phyloP scores from a whole-genome alignment of 2,888 invertebrate genomes.

The Lasioglossum morio region DNA sequence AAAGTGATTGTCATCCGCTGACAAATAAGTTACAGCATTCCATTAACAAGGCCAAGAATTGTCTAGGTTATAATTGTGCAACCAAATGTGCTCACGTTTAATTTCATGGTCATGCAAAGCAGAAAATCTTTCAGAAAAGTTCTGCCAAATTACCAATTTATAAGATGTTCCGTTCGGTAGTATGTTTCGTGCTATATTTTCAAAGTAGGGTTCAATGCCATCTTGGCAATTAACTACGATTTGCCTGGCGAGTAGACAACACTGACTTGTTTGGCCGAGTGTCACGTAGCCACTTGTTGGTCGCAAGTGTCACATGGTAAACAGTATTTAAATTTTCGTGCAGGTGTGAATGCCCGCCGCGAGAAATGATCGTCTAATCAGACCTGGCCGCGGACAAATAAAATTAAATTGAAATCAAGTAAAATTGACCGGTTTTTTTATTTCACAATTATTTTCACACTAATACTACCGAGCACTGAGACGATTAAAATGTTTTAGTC shows the following conservation, averaged over 20 bases:
- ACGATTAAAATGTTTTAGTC: too few relatives aligned
- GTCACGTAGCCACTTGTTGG: conserved; percentile 51
- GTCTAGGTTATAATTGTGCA: not conserved
- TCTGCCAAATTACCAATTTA: too few relatives aligned
- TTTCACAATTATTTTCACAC: not conserved
- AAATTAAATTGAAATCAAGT: not conserved
- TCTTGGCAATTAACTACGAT: conserved; percentile 32
- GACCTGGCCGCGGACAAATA: not conserved
- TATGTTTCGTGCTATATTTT: conserved; percentile 7
- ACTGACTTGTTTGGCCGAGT: conserved; percentile 41
- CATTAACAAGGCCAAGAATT: not conserved
- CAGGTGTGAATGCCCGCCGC: conserved; percentile 12
- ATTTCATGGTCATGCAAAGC: too few relatives aligned
- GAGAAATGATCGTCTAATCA: conserved; percentile 22
- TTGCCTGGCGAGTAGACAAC: conserved; percentile 36
- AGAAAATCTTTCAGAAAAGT: too few relatives aligned
- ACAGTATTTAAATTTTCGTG: conserved; percentile 53
- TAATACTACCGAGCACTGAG: too few relatives aligned
- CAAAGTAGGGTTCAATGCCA: conserved; percentile 24
- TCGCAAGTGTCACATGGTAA: conserved; percentile 47
- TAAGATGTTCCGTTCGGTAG: conserved; percentile 19
- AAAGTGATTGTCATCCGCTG: not conserved
- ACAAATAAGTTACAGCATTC: not conserved
- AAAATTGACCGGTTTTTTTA: not conserved
- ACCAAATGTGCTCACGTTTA: not conserved